Evolutionary conservation across 2,797 vertebrate species (phyloP).

Genomic region (Agapornis canus): DNA sequence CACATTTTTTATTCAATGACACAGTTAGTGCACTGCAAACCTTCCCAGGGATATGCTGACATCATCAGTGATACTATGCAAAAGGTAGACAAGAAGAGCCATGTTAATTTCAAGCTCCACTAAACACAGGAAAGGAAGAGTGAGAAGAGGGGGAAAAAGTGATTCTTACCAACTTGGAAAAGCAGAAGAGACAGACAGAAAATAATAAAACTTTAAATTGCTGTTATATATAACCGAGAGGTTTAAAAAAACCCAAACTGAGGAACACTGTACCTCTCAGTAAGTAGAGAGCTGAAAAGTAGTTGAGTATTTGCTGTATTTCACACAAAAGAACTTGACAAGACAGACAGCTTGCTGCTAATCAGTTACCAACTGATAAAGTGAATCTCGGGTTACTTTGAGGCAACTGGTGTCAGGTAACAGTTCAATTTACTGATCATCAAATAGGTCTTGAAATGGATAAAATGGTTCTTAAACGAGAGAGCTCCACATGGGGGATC

Average conservation of each 20-base stretch:
- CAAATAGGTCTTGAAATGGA: not conserved
- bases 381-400: slow-evolving; percentile 31
- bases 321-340: not conserved
- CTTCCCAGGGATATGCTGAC: slow-evolving; percentile 33
- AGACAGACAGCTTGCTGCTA: not conserved
- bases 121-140: slow-evolving; percentile 24
- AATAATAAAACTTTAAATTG: not conserved
- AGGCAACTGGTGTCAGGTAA: slow-evolving; percentile 25
- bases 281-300: not conserved
- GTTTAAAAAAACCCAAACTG: not conserved
- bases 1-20: not conserved
- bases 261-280: not conserved
- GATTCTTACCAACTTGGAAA: not conserved
- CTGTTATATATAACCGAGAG: not conserved
- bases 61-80: slow-evolving; percentile 2
- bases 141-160: not conserved
- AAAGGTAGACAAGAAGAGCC: not conserved
- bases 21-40: not conserved
- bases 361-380: slow-evolving; percentile 37
- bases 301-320: not conserved
- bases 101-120: slow-evolving; percentile 59
- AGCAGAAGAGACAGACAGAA: not conserved
- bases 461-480: not conserved
- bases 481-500: not conserved
- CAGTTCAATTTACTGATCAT: not conserved